Conservation (phyloP, 2,113 vertebrate genomes). For the Orycteropus afer region DNA sequence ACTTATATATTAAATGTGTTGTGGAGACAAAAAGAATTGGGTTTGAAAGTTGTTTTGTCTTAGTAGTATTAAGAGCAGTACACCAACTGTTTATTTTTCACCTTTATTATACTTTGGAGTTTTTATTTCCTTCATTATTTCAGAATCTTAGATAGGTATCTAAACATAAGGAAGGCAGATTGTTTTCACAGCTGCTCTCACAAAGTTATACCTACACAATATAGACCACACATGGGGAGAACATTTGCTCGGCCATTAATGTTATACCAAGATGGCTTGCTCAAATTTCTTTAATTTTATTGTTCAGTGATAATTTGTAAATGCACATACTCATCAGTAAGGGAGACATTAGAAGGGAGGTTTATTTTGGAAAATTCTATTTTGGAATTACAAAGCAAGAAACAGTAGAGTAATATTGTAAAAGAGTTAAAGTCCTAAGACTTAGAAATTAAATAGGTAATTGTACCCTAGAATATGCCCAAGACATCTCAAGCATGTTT, state of each 20-base stretch:
- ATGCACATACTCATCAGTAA: not conserved
- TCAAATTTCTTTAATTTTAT: not conserved
- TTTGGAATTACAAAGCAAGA: not conserved
- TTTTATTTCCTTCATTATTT: slow-evolving; percentile 80
- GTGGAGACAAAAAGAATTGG: slow-evolving; percentile 63
- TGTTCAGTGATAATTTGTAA: not conserved
- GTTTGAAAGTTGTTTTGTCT: slow-evolving; percentile 68
- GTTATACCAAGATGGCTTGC: slow-evolving; percentile 54
- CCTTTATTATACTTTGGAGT: slow-evolving; percentile 69
- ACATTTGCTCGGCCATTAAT: slow-evolving; percentile 19
- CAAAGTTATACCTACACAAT: slow-evolving; percentile 76
- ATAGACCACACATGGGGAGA: slow-evolving; percentile 84
- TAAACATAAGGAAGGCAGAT: slow-evolving; percentile 81
- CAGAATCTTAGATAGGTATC: slow-evolving; percentile 84
- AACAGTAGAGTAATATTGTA: not conserved
- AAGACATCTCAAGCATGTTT: not conserved
- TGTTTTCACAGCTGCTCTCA: slow-evolving; percentile 87
- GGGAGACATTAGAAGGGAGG: not conserved
- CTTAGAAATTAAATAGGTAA: not conserved
- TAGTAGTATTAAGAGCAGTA: slow-evolving; percentile 70
- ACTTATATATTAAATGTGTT: slow-evolving; percentile 61
- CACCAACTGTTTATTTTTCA: slow-evolving; percentile 59
- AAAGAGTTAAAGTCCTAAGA: not conserved
- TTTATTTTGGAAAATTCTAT: not conserved
- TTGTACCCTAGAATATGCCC: not conserved